Evolutionary conservation across 1,140 invertebrate genomes (phyloP).

Genomic region (Drepana arcuata): DNA sequence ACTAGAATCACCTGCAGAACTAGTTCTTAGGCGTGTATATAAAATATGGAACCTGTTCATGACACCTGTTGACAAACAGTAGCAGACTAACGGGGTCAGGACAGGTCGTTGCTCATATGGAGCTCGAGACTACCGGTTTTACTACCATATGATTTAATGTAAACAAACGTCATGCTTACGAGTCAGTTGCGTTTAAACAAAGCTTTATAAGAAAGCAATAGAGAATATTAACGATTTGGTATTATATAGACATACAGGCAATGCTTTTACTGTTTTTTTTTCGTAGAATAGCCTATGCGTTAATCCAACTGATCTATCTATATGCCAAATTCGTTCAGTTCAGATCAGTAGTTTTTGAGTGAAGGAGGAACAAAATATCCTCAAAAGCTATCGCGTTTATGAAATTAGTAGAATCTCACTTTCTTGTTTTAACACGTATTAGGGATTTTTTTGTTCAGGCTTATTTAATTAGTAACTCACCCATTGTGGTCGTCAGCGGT

Average conservation of each 20-base stretch:
- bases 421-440: background rate
- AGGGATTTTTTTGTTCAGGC: background rate
- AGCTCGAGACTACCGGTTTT: constrained; percentile 40
- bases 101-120: constrained; percentile 49
- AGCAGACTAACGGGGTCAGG: too few relatives aligned
- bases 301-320: background rate
- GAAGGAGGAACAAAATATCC: background rate
- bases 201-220: constrained; percentile 16
- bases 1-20: too few relatives aligned
- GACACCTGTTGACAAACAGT: too few relatives aligned
- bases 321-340: background rate
- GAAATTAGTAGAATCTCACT: too few relatives aligned
- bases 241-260: constrained; percentile 29
- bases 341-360: background rate
- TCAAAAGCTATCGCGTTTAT: too few relatives aligned
- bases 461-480: constrained; percentile 18
- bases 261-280: background rate
- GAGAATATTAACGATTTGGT: constrained; percentile 8
- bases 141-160: constrained; percentile 40
- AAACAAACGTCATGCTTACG: constrained; percentile 19
- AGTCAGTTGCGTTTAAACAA: constrained; percentile 18
- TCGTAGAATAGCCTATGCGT: background rate
- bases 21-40: too few relatives aligned
- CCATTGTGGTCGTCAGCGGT: constrained; percentile 55
- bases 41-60: too few relatives aligned